Evolutionary conservation across 23 tunicate genomes (phyloP).

Genomic region (Trididemnum miniatum): DNA sequence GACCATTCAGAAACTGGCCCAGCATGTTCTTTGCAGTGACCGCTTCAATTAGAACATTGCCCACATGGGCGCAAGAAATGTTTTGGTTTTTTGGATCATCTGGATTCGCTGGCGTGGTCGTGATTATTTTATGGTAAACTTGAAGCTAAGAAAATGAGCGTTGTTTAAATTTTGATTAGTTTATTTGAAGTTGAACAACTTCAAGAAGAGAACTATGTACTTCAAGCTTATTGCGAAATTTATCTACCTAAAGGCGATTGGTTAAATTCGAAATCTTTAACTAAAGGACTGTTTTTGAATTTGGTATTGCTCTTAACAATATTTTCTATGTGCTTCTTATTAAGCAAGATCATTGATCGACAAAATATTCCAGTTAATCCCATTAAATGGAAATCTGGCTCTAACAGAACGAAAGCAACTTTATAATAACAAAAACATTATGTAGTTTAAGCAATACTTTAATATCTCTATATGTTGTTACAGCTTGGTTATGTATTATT

Average conservation of each 20-base stretch:
- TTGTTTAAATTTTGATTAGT: too few relatives aligned
- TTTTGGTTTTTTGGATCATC: conserved; percentile 87
- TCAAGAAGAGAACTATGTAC: too few relatives aligned
- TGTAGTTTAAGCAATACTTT: too few relatives aligned
- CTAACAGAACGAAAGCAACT: background rate
- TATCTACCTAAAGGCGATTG: too few relatives aligned
- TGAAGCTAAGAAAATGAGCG: too few relatives aligned
- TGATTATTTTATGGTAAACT: conserved; percentile 67
- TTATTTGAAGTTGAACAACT: too few relatives aligned
- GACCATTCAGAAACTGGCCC: conserved; percentile 80
- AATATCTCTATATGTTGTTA: background rate
- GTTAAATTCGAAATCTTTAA: too few relatives aligned
- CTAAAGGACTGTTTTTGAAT: too few relatives aligned
- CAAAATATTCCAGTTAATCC: background rate
- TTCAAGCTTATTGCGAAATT: too few relatives aligned
- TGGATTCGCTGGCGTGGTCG: conserved; percentile 68
- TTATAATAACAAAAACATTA: too few relatives aligned
- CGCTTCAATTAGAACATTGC: conserved; percentile 22
- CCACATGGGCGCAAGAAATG: conserved; percentile 52
- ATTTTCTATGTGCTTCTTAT: background rate
- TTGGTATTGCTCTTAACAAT: background rate
- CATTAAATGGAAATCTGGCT: background rate
- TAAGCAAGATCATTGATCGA: background rate
- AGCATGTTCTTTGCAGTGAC: conserved; percentile 74
- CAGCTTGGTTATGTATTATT: conserved; percentile 76